Percentiles rank a stretch among this genome's conserved stretches.
phyloP scores from a whole-genome alignment of 2,797 vertebrate genomes.

The Cynodonichthys magdalenae region DNA sequence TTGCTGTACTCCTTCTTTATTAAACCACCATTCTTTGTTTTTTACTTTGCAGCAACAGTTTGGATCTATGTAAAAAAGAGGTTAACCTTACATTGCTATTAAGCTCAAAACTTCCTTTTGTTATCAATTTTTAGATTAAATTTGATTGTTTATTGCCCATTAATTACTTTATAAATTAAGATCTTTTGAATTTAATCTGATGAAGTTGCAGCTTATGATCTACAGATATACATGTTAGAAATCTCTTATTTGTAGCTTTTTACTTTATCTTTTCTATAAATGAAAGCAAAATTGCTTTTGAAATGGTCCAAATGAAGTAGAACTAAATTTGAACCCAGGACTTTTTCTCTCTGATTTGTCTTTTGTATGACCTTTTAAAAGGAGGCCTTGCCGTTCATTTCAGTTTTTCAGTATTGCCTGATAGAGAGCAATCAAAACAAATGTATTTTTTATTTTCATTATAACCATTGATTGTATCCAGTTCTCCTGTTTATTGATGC shows the following conservation, averaged over 20 bases:
- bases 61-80: conserved; percentile 37
- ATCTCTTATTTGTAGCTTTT: conserved; percentile 16
- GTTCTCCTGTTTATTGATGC: conserved; percentile 83
- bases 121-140: conserved; percentile 8
- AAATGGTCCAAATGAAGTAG: conserved; percentile 42
- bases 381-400: conserved; percentile 82
- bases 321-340: conserved; percentile 38
- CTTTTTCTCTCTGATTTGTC: conserved; percentile 33
- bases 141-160: conserved; percentile 17
- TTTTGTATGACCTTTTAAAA: conserved; percentile 69
- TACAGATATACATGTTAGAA: neutral
- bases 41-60: conserved; percentile 20
- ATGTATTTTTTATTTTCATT: conserved; percentile 81
- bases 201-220: conserved; percentile 26
- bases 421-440: conserved; percentile 77
- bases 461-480: conserved; percentile 86
- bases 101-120: conserved; percentile 1
- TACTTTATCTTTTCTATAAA: conserved; percentile 23
- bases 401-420: conserved; percentile 77
- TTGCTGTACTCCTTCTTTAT: conserved; percentile 31
- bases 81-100: conserved; percentile 30
- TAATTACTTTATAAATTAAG: neutral
- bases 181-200: neutral
- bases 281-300: conserved; percentile 31
- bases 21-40: neutral